Evolutionary conservation across 2,113 vertebrate genomes (phyloP).

Genomic region (Albula goreensis): DNA sequence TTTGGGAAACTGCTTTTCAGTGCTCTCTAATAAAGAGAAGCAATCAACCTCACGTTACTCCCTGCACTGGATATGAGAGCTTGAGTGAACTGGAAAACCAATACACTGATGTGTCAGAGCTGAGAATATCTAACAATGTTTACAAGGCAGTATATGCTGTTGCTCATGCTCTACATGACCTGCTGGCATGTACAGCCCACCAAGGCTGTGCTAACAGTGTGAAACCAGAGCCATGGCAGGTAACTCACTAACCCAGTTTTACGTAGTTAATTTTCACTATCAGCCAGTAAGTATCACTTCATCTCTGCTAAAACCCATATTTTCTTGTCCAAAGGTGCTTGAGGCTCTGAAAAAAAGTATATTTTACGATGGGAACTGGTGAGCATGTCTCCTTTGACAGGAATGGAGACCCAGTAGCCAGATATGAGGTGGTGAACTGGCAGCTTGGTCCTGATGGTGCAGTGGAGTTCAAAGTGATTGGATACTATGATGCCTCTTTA

Average conservation of each 20-base stretch:
- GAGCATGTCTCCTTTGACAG: constrained; percentile 66
- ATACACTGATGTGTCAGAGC: constrained; percentile 67
- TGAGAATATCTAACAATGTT: constrained; percentile 69
- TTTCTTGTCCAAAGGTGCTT: constrained; percentile 49
- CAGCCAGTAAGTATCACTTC: background rate
- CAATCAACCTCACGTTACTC: background rate
- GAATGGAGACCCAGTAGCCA: constrained; percentile 67
- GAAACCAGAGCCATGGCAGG: constrained; percentile 9
- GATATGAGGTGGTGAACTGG: constrained; percentile 75
- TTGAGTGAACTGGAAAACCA: constrained; percentile 53
- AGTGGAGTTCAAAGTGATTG: constrained; percentile 58
- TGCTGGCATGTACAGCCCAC: background rate
- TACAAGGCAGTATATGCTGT: constrained; percentile 71
- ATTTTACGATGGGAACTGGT: constrained; percentile 63
- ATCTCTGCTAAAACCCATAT: background rate
- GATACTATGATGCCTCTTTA: constrained; percentile 66
- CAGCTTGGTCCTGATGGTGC: constrained; percentile 60
- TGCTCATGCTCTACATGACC: constrained; percentile 60
- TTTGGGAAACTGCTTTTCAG: constrained; percentile 68
- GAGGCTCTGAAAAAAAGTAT: constrained; percentile 58
- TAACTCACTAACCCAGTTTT: background rate
- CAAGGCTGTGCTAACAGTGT: constrained; percentile 8
- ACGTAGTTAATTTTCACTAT: background rate
- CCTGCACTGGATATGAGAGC: constrained; percentile 65
- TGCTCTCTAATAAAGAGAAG: constrained; percentile 44